phyloP scores from a whole-genome alignment of 2,797 vertebrate species.

The Xiphorhynchus erythropygius region DNA sequence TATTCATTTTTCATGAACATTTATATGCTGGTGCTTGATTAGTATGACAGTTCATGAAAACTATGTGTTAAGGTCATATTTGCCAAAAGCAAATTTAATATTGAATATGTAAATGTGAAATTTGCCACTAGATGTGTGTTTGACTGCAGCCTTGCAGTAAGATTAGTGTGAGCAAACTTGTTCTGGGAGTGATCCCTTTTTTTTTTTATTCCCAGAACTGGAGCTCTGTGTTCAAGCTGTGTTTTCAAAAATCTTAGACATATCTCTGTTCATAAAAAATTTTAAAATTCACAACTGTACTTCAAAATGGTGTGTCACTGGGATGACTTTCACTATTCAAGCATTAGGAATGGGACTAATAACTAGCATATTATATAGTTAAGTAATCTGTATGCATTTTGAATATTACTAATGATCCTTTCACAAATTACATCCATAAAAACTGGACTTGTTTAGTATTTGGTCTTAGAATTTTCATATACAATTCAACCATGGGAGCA shows the following conservation, averaged over 20 bases:
- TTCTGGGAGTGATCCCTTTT: neutral
- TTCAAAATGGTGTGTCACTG: neutral
- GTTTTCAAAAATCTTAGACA: neutral
- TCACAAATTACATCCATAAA: neutral
- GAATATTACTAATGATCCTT: neutral
- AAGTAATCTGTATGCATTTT: neutral
- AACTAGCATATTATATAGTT: neutral
- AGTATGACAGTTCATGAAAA: conserved; percentile 20
- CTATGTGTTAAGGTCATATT: conserved; percentile 53
- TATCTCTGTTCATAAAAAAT: neutral
- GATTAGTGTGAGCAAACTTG: conserved; percentile 5
- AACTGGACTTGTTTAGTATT: neutral
- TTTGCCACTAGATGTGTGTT: conserved; percentile 30
- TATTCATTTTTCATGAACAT: conserved; percentile 42
- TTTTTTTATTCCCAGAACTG: neutral
- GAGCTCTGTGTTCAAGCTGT: neutral
- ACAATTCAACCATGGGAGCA: neutral
- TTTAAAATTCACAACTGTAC: neutral
- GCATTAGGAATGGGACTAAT: neutral
- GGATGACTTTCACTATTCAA: neutral
- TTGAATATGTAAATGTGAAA: conserved; percentile 64
- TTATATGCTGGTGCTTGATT: conserved; percentile 27
- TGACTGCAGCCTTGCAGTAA: neutral
- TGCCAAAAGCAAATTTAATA: conserved; percentile 40
- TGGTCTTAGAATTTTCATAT: neutral